These are phyloP conservation scores for Amblyopsis rosae DNA, from an alignment of 2,113 vertebrate genomes.

Conservation along the genomic window DNA sequence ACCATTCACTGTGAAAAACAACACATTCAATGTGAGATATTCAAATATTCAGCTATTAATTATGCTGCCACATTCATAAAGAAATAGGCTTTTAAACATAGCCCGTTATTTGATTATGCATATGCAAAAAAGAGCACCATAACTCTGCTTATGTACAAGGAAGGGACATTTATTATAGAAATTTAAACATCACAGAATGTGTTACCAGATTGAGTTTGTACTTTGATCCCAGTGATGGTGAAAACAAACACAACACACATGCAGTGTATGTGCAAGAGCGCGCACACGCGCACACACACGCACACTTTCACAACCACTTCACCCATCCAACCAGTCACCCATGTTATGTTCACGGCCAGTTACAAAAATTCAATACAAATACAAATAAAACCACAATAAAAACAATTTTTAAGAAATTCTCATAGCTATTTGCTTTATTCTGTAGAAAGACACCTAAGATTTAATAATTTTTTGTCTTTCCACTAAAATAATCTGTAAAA, in stretches of 20 bases:
- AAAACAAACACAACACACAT: conserved; percentile 60
- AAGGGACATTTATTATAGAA: conserved; percentile 69
- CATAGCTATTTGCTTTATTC: conserved; percentile 68
- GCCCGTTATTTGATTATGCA: not conserved
- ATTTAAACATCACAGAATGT: conserved; percentile 68
- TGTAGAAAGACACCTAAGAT: conserved; percentile 73
- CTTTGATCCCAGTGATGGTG: conserved; percentile 61
- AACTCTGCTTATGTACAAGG: conserved; percentile 58
- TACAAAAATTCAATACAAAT: conserved; percentile 72
- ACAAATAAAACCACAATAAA: conserved; percentile 70
- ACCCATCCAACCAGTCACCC: conserved; percentile 23
- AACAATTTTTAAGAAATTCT: conserved; percentile 70
- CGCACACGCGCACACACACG: conserved; percentile 23
- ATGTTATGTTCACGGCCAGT: conserved; percentile 62
- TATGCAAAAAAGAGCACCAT: not conserved
- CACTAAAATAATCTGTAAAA: conserved; percentile 64
- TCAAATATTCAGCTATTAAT: too few species aligned
- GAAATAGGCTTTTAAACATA: too few species aligned
- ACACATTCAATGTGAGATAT: too few species aligned
- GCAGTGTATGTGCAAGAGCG: conserved; percentile 32
- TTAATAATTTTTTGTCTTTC: conserved; percentile 60
- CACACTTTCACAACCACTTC: conserved; percentile 30
- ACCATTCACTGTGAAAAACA: too few species aligned
- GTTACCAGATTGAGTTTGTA: conserved; percentile 46
- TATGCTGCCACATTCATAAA: too few species aligned